Evolutionary conservation across 2,113 vertebrate species (phyloP).

Genomic region (Lepidothrix coronata): DNA sequence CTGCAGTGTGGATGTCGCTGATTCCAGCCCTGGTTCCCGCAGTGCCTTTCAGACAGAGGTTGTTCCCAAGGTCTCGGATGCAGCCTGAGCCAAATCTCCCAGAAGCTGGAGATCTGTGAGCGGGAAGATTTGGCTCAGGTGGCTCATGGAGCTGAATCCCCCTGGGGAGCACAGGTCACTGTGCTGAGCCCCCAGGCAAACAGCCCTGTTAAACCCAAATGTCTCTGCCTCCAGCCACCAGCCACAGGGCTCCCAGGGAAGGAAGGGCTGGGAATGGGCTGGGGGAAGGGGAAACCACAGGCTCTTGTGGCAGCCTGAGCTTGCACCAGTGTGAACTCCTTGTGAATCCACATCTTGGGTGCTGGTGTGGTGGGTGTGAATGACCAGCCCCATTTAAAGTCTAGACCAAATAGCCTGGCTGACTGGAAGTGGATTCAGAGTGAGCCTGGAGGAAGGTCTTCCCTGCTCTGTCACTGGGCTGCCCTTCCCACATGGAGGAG

Average conservation of each 20-base stretch:
- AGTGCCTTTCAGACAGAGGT: background rate
- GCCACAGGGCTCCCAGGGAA: background rate
- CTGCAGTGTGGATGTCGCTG: background rate
- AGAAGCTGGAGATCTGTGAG: background rate
- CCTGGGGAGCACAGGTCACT: background rate
- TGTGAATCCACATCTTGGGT: background rate
- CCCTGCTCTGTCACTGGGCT: background rate
- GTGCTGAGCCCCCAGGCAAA: background rate
- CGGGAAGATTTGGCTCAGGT: accelerated
- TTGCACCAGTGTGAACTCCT: background rate
- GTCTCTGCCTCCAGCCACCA: background rate
- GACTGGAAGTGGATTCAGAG: background rate
- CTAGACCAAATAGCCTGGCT: background rate
- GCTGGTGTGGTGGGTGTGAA: background rate
- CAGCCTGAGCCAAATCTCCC: background rate
- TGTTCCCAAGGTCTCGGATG: background rate
- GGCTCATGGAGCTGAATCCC: background rate
- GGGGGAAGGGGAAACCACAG: accelerated
- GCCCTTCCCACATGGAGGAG: background rate
- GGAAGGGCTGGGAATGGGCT: background rate
- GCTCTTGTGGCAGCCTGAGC: background rate
- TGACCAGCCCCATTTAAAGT: background rate
- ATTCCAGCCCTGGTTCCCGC: background rate
- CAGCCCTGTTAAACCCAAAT: background rate
- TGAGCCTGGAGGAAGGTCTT: background rate